These are phyloP conservation scores for Pseudolaguvia tuberculata DNA, from an alignment of 2,113 vertebrate genomes.

Conservation along the genomic window DNA sequence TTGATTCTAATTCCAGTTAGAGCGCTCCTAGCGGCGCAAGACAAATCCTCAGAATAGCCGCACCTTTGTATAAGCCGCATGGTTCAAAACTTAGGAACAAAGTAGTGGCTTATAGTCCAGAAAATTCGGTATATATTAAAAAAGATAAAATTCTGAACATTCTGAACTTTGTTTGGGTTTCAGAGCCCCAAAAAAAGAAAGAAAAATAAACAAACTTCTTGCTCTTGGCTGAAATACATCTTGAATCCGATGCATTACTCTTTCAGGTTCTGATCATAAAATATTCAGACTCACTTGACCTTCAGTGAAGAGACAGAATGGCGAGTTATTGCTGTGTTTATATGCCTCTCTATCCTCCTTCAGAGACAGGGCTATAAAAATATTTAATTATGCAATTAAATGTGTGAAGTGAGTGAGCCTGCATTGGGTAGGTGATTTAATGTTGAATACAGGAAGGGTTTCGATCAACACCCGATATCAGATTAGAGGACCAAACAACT, in stretches of 20 bases:
- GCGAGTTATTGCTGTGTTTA: constrained; percentile 18
- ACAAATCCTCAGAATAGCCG: too few relatives aligned
- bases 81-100: too few relatives aligned
- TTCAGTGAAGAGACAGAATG: constrained; percentile 15
- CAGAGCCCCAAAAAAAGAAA: too few relatives aligned
- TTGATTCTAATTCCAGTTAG: too few relatives aligned
- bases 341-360: constrained; percentile 1
- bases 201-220: too few relatives aligned
- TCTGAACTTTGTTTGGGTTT: neutral
- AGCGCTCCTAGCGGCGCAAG: too few relatives aligned
- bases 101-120: too few relatives aligned
- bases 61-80: too few relatives aligned
- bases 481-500: too few relatives aligned
- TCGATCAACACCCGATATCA: neutral
- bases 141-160: neutral
- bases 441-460: too few relatives aligned
- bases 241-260: constrained; percentile 5
- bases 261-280: constrained; percentile 1
- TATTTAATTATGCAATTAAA: constrained; percentile 27
- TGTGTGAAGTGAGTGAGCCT: constrained; percentile 12
- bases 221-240: neutral
- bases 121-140: too few relatives aligned
- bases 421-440: constrained; percentile 7
- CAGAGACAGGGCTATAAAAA: constrained; percentile 12
- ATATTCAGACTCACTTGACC: constrained; percentile 25